phyloP scores from a whole-genome alignment of 2,888 invertebrate species.

The Pyrrhia umbra region DNA sequence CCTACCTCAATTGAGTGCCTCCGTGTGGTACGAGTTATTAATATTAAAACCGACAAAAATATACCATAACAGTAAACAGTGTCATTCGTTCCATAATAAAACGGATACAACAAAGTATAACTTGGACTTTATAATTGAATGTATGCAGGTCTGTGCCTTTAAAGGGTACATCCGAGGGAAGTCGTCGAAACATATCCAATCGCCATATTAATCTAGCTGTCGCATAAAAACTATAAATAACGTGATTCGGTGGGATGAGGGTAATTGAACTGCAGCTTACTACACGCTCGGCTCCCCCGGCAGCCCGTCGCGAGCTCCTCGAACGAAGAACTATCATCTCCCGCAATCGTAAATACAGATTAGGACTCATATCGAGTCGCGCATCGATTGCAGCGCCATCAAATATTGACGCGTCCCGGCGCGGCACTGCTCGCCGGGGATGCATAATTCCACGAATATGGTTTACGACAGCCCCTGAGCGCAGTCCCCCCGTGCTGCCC shows the following conservation, averaged over 20 bases:
- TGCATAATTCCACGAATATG: slow-evolving; percentile 77
- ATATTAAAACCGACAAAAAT: slow-evolving; percentile 1
- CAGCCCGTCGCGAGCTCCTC: slow-evolving; percentile 32
- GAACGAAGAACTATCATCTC: slow-evolving; percentile 58
- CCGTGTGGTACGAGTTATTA: too few species aligned
- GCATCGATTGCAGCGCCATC: slow-evolving; percentile 84
- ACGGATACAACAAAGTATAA: slow-evolving; percentile 21
- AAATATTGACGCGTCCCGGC: slow-evolving; percentile 82
- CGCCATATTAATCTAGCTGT: slow-evolving; percentile 34
- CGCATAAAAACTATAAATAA: slow-evolving; percentile 52
- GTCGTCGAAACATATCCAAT: slow-evolving; percentile 32
- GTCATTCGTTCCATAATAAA: slow-evolving; percentile 12
- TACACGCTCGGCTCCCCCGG: slow-evolving; percentile 19
- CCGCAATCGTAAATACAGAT: slow-evolving; percentile 76
- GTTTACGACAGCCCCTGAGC: slow-evolving; percentile 72
- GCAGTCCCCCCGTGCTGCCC: slow-evolving; percentile 57
- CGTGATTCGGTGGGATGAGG: slow-evolving; percentile 48
- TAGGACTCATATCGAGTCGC: slow-evolving; percentile 69
- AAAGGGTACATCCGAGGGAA: slow-evolving; percentile 25
- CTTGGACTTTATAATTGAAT: slow-evolving; percentile 9
- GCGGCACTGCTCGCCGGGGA: slow-evolving; percentile 78
- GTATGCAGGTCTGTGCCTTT: slow-evolving; percentile 7
- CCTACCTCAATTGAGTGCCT: too few species aligned
- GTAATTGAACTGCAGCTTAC: slow-evolving; percentile 50
- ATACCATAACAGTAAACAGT: background rate